These are phyloP conservation scores for Tenthredo livida DNA, from an alignment of 2,888 invertebrate species.

Conservation along the genomic window DNA sequence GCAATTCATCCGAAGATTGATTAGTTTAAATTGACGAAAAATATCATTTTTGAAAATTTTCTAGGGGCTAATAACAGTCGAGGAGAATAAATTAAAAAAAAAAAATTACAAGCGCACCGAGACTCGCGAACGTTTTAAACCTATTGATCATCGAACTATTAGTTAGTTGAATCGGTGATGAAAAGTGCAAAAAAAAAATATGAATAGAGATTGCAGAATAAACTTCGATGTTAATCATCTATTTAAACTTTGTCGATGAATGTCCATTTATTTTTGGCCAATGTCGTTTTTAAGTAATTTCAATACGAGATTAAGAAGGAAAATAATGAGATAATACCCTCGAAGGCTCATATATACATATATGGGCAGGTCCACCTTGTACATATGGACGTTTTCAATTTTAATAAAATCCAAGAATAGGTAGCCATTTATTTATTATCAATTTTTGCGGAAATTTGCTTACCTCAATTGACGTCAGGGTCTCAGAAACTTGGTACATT, in stretches of 20 bases:
- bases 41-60: not conserved
- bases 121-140: not conserved
- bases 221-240: too few species aligned
- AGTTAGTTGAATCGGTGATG: not conserved
- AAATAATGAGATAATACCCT: not conserved
- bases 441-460: not conserved
- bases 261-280: too few species aligned
- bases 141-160: slow-evolving; percentile 15
- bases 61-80: not conserved
- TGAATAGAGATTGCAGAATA: not conserved
- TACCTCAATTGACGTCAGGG: not conserved
- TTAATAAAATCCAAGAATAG: not conserved
- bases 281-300: not conserved
- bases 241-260: too few species aligned
- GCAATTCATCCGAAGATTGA: too few species aligned
- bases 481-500: not conserved
- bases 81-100: not conserved
- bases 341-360: too few species aligned
- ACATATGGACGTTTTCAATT: not conserved
- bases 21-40: too few species aligned
- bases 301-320: not conserved
- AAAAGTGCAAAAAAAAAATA: not conserved
- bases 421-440: slow-evolving; percentile 3
- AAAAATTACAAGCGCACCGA: not conserved
- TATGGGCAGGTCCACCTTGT: too few species aligned